phyloP scores from a whole-genome alignment of 2,113 vertebrate genomes.

The Brachypteracias leptosomus region DNA sequence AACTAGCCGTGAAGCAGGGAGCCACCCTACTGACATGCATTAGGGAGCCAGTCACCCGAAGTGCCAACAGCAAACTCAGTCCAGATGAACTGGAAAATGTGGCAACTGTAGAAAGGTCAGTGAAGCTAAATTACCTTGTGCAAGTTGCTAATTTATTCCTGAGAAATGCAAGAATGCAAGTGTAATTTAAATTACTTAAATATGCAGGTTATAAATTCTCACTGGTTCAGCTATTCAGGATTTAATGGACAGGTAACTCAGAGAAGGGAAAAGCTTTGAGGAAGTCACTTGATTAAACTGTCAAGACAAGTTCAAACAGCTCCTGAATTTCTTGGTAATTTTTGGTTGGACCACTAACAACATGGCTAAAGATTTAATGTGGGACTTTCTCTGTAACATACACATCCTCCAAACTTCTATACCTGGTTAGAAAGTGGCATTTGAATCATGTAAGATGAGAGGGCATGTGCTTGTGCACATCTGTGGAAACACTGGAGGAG shows the following conservation, averaged over 20 bases:
- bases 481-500: not conserved
- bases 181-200: not conserved
- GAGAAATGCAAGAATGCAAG: not conserved
- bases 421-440: not conserved
- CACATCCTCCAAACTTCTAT: not conserved
- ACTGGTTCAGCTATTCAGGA: not conserved
- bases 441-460: not conserved
- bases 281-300: not conserved
- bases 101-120: conserved; percentile 89
- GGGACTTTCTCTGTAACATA: not conserved
- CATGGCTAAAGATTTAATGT: not conserved
- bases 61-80: conserved; percentile 80
- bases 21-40: conserved; percentile 86
- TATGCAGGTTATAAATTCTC: not conserved
- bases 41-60: conserved; percentile 83
- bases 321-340: not conserved
- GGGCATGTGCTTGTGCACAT: not conserved
- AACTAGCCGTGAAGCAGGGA: conserved; percentile 87
- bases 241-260: not conserved
- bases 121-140: not conserved
- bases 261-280: not conserved
- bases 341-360: not conserved
- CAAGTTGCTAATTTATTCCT: not conserved
- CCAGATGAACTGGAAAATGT: conserved; percentile 89
- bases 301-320: not conserved